A percentile compares a stretch with the other conserved stretches of the same genome.
Conservation (phyloP, 2,888 invertebrate species). For the Drosophila barbarae region DNA sequence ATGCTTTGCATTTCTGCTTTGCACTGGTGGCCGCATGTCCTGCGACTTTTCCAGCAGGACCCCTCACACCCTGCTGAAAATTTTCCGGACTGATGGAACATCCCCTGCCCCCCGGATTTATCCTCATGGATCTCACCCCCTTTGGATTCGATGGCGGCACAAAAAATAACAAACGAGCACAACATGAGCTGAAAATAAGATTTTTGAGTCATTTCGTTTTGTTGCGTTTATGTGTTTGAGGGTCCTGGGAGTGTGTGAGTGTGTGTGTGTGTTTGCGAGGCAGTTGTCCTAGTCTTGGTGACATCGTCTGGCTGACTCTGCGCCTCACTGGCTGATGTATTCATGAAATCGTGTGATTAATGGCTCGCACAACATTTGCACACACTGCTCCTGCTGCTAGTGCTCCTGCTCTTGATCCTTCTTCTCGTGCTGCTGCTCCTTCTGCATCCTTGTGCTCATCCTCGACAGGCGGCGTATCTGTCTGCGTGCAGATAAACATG, state of each 20-base stretch:
- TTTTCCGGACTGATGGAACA: conserved; percentile 12
- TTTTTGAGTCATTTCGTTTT: conserved; percentile 74
- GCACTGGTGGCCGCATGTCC: conserved; percentile 59
- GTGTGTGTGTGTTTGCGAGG: neutral
- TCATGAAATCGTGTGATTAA: conserved; percentile 80
- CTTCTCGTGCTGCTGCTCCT: conserved; percentile 24
- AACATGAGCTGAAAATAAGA: conserved; percentile 76
- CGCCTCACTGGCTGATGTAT: conserved; percentile 77
- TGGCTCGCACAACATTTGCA: conserved; percentile 79
- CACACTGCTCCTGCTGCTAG: conserved; percentile 63
- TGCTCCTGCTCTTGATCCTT: conserved; percentile 30
- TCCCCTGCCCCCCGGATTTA: neutral
- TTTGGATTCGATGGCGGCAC: conserved; percentile 34
- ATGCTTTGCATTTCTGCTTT: conserved; percentile 53
- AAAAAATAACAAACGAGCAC: conserved; percentile 71
- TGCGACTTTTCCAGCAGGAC: conserved; percentile 35
- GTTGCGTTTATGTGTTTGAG: conserved; percentile 67
- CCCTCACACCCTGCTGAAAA: neutral
- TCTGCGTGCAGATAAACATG: conserved; percentile 74
- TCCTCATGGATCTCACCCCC: conserved; percentile 32
- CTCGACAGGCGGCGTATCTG: conserved; percentile 71
- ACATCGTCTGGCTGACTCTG: conserved; percentile 56
- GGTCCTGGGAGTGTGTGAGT: neutral
- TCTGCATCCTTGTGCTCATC: conserved; percentile 49
- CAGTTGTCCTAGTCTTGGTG: conserved; percentile 33